Evolutionary conservation across 2,113 vertebrate genomes (phyloP), one percentile per base, ranked within the genome.

Genomic region (Pimephales promelas): DNA sequence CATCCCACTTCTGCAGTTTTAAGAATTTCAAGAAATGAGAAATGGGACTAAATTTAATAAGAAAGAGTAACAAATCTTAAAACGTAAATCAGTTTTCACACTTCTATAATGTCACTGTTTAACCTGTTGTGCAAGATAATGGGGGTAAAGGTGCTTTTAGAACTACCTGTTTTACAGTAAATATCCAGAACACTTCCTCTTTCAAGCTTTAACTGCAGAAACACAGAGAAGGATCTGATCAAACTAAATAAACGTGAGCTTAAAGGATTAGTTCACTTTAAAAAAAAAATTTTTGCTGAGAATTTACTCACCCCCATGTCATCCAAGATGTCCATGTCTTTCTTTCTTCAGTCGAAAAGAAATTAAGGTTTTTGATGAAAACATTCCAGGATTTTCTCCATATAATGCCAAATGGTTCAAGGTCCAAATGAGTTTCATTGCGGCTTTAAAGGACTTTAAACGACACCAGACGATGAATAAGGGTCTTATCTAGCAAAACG

Each of bases 101-200:
- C 20, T 26, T 20, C 22, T 3, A 59, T 4, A 0, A 11, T 34
- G 13, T 56, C 54, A 28, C 79, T 6, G 75, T 71, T 47, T 70
- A 83, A 87, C 86, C 72, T 24, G 86, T 83, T 68, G 28, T 79
- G 54, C 75, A 61, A 80, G 80, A 79, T 72, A 40, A 77, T 13
- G 70, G 28, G 76, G 40, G 24, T 34, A 78, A 70, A 73, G 79
- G 77, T 68, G 61, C 81, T 76, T 82, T n/a, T 31, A 61, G 18
- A 34, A 61, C 82, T 70, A 61, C 45, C 71, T 20, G 16, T 76
- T 59, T 43, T 52, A 52, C 24, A 40, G 56, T 47, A 31, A 75
- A 26, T 43, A 61, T 47, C 20, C 54, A 24, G 57, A 34, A 16
- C 24, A 84, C 70, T 81, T 87, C 86, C 84, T 81, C 84, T 81